phyloP scores from a whole-genome alignment of 2,888 invertebrate species.

The Latrodectus hesperus region DNA sequence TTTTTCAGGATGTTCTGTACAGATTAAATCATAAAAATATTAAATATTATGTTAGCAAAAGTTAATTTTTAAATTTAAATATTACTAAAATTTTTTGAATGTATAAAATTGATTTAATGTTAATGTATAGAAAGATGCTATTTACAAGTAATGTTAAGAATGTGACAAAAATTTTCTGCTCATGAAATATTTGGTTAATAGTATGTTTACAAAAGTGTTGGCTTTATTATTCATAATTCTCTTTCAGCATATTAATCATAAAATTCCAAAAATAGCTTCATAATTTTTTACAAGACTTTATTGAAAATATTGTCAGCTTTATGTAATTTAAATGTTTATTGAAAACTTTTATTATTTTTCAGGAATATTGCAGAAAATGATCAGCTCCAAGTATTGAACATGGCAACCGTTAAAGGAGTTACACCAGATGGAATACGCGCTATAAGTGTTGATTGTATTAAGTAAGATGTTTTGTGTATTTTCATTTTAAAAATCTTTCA shows the following conservation, averaged over 20 bases:
- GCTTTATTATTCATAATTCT: too few relatives aligned
- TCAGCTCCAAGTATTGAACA: conserved; percentile 85
- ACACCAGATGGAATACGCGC: conserved; percentile 80
- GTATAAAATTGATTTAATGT: too few relatives aligned
- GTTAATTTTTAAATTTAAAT: too few relatives aligned
- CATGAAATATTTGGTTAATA: too few relatives aligned
- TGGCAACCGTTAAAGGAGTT: conserved; percentile 87
- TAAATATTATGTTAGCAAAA: not conserved
- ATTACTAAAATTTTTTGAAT: too few relatives aligned
- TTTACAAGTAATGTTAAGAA: too few relatives aligned
- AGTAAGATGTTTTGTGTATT: conserved; percentile 9
- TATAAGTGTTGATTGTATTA: conserved; percentile 74
- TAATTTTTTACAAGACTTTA: not conserved
- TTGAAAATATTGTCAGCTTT: not conserved
- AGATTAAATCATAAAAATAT: conserved; percentile 23
- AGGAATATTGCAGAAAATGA: conserved; percentile 81
- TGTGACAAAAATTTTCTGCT: too few relatives aligned
- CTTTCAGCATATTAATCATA: too few relatives aligned
- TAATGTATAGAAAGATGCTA: too few relatives aligned
- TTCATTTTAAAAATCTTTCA: too few relatives aligned
- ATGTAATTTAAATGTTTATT: not conserved
- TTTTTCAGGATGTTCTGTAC: not conserved
- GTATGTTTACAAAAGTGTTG: too few relatives aligned
- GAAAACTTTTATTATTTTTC: conserved; percentile 42
- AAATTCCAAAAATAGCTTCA: too few relatives aligned